Conservation (phyloP, 2,888 invertebrate species). For the Scaptomyza cyrtandrae region DNA sequence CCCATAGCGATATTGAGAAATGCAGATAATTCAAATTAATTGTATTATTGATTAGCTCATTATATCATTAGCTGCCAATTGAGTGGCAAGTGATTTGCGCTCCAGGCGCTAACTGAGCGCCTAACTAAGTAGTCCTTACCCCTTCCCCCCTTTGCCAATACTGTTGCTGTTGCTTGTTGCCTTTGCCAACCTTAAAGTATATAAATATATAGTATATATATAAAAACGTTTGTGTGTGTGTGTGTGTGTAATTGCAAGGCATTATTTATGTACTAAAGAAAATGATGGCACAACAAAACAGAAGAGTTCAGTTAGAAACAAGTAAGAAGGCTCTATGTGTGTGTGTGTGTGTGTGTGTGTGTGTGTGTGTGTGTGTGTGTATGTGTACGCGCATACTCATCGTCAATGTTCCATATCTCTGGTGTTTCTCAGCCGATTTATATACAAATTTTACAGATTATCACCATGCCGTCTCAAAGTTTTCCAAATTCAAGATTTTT, state of each 20-base stretch:
- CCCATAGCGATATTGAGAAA: conserved; percentile 24
- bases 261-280: background rate
- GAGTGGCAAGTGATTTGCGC: conserved; percentile 33
- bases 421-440: no score
- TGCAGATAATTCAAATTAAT: conserved; percentile 73
- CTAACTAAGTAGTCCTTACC: conserved; percentile 8
- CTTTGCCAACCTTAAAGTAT: background rate
- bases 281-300: background rate
- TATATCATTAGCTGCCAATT: conserved; percentile 63
- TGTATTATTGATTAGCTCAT: conserved; percentile 75
- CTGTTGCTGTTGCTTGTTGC: background rate
- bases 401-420: no score
- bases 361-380: no score
- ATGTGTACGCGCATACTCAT: no score
- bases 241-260: background rate
- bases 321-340: no score
- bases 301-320: background rate
- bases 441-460: no score
- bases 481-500: no score
- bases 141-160: background rate
- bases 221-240: background rate
- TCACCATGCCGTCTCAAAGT: no score
- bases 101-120: conserved; percentile 37
- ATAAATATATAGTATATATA: background rate
- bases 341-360: no score